Conservation (phyloP, 1,140 invertebrate genomes). For the Drosophila tristis region DNA sequence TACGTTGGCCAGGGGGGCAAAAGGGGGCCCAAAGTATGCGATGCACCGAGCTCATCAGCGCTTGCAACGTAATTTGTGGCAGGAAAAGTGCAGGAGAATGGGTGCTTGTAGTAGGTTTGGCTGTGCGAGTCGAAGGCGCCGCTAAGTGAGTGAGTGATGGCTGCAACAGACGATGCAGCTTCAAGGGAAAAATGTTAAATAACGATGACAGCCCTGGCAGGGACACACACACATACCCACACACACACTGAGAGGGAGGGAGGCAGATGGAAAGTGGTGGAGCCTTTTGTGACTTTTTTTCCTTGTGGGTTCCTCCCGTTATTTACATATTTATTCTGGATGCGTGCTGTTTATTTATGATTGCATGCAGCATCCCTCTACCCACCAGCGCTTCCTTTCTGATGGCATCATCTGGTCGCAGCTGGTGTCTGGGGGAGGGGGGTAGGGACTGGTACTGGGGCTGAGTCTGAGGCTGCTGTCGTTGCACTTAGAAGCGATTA, state of each 20-base stretch:
- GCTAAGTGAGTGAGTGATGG: conserved; percentile 81
- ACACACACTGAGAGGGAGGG: background rate
- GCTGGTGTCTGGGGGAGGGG: background rate
- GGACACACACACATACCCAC: conserved; percentile 17
- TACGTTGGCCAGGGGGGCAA: conserved; percentile 25
- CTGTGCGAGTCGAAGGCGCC: conserved; percentile 2
- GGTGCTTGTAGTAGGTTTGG: conserved; percentile 1
- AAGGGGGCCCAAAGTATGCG: conserved; percentile 65
- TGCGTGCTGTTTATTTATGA: conserved; percentile 80
- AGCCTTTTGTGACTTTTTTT: too few species aligned
- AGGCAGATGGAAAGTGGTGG: conserved; percentile 4
- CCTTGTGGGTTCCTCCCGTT: conserved; percentile 21
- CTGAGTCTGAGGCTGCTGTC: background rate
- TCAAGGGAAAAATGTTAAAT: conserved; percentile 81
- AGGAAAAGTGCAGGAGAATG: background rate
- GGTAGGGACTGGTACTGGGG: background rate
- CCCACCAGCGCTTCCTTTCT: conserved; percentile 3
- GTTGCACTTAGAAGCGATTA: conserved; percentile 79
- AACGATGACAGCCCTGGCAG: conserved; percentile 59
- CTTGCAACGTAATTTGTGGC: conserved; percentile 67
- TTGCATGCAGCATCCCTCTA: conserved; percentile 40
- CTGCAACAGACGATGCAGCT: conserved; percentile 73
- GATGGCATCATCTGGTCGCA: conserved; percentile 58
- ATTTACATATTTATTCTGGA: conserved; percentile 73
- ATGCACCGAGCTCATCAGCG: conserved; percentile 58